Conservation (phyloP, 2,113 vertebrate species). For the Corythoichthys intestinalis region DNA sequence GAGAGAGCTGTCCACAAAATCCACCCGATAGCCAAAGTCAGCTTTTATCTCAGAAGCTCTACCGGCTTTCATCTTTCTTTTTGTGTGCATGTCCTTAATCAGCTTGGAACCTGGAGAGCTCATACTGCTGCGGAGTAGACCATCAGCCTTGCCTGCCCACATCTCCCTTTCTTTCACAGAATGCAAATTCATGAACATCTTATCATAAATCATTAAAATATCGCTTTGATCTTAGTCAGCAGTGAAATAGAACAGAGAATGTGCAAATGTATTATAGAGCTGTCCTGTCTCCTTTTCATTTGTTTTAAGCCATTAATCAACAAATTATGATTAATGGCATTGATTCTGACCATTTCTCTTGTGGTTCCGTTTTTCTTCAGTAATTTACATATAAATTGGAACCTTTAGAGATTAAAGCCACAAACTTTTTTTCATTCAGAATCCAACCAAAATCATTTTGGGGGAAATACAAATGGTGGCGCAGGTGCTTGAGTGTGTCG, state of each 20-base stretch:
- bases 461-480: no score
- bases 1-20: constrained; percentile 22
- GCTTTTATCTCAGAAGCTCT: constrained; percentile 37
- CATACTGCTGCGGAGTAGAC: constrained; percentile 8
- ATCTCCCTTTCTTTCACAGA: constrained; percentile 18
- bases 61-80: constrained; percentile 20
- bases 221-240: constrained; percentile 32
- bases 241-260: constrained; percentile 26
- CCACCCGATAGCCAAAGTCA: constrained; percentile 30
- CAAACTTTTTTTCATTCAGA: background rate
- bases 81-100: constrained; percentile 38
- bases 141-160: constrained; percentile 21
- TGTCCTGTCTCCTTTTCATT: background rate
- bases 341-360: background rate
- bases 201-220: constrained; percentile 54
- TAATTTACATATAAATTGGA: constrained; percentile 4
- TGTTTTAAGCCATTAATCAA: background rate
- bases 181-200: constrained; percentile 32
- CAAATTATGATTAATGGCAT: background rate
- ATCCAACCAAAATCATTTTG: no score
- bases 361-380: background rate
- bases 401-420: background rate
- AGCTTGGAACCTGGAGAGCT: constrained; percentile 24
- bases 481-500: no score
- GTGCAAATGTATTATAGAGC: constrained; percentile 3